Evolutionary conservation across 2,113 vertebrate species (phyloP).

Genomic region (Seriola quinqueradiata): DNA sequence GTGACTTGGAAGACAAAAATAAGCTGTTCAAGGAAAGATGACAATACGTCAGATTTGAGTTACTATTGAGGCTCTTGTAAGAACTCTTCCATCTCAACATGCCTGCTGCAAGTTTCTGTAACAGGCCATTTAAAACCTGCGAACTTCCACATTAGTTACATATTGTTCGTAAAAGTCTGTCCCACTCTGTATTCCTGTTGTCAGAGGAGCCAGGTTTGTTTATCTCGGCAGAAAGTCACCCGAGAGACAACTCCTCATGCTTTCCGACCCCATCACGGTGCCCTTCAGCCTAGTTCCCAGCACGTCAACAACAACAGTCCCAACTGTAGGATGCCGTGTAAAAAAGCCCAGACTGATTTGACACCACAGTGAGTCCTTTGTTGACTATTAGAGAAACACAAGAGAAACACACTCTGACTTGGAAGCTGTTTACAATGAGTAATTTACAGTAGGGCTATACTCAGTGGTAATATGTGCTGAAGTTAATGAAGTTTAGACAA

Average conservation of each 20-base stretch:
- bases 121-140: neutral
- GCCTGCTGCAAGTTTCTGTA: neutral
- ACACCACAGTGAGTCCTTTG: constrained; percentile 38
- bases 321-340: constrained; percentile 11
- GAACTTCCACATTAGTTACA: neutral
- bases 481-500: constrained; percentile 7
- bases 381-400: constrained; percentile 13
- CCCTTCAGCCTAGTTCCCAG: constrained; percentile 40
- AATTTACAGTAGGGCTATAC: neutral
- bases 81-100: neutral
- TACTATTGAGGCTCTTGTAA: too few species aligned
- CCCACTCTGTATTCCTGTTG: constrained; percentile 18
- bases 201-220: constrained; percentile 5
- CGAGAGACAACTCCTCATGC: neutral
- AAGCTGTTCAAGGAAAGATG: too few species aligned
- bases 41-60: too few species aligned
- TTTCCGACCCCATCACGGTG: neutral
- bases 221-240: constrained; percentile 3
- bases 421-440: constrained; percentile 3
- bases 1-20: too few species aligned
- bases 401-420: constrained; percentile 6
- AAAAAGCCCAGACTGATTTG: constrained; percentile 34
- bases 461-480: constrained; percentile 1
- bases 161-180: neutral
- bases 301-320: constrained; percentile 5